Base-by-base conservation (phyloP, 2,888 invertebrate genomes). In the Cantharis lateralis region DNA sequence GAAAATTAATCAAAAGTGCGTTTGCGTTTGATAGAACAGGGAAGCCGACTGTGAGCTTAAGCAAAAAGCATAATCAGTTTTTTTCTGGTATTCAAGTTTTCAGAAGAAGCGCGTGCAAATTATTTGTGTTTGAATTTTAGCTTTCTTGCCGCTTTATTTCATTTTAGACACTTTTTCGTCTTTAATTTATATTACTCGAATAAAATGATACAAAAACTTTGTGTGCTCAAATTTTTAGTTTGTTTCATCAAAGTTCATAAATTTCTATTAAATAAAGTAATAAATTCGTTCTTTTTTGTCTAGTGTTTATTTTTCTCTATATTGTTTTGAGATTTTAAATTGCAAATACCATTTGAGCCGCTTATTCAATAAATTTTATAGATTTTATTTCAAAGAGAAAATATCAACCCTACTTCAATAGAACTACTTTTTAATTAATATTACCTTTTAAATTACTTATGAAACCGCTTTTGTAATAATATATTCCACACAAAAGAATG, bases 81-180 rank as follows among this genome's bases (percentile, higher is more conserved):
- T 63, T 71, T 63, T 26, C 63, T 71, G 63, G 62, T 71, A 71
- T 63, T 20, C 71, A 48, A 68, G 75, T 68, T 69, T 75, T 71
- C 68, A 71, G 71, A 75, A 71, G 71, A 75, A 75, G 75, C 68
- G 68, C 71, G 71, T 68, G 71, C 71, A 69, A 75, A 75, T 75
- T 71, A 75, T 75, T 75, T 75, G 71, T 71, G 71, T 75, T 74
- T 75, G 75, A 70, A 70, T 74, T 66, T 74, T 70, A 73, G 74
- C 74, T 74, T 70, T 66, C 63, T 74, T 62, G 74, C 20, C 75
- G 71, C 68, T 75, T 75, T 71, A 75, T 75, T 75, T 71, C 75
- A 63, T 71, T 75, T 71, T 68, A 68, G 75, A 68, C 75, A 71
- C 75, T 71, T 68, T 75, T 75, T 71, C 63, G 70, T 68, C 75